Conservation (phyloP, 64 coral and sea anemone species). For the Dendrophyllia cribrosa region DNA sequence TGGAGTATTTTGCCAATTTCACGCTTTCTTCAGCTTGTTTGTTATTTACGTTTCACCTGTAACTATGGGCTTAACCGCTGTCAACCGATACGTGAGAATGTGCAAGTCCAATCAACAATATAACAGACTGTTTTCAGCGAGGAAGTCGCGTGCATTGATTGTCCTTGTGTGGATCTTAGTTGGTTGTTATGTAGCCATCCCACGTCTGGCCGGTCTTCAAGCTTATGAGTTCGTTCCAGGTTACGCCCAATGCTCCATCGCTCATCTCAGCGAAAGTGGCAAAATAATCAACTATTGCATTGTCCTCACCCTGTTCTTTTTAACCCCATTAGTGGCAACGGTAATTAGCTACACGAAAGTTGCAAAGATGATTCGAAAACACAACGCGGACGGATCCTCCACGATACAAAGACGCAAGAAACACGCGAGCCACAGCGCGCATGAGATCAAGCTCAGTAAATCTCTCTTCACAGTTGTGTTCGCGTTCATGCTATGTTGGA, state of each 20-base stretch:
- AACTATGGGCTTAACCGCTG: neutral
- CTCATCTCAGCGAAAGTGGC: neutral
- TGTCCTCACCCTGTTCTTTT: neutral
- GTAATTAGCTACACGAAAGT: neutral
- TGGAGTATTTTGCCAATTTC: neutral
- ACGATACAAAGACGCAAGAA: neutral
- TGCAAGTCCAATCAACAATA: neutral
- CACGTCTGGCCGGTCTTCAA: neutral
- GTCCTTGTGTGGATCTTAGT: neutral
- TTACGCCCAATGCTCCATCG: neutral
- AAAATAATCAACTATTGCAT: neutral
- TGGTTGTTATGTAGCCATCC: neutral
- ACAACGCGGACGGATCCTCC: neutral
- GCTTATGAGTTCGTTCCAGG: neutral
- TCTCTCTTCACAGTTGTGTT: constrained; percentile 17
- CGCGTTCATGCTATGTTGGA: neutral
- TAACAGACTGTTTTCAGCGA: neutral
- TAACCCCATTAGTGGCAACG: neutral
- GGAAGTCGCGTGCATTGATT: neutral
- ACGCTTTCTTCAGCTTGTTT: constrained; percentile 10
- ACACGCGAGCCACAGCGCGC: neutral
- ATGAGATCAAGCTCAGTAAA: constrained; percentile 3
- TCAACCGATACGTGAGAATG: neutral
- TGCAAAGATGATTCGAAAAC: neutral
- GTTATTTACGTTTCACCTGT: neutral